A percentile compares a stretch with the other conserved stretches of the same genome.
These are phyloP conservation scores for Drosophila nigritarsus DNA, from an alignment of 2,888 invertebrate genomes.

Conservation along the genomic window DNA sequence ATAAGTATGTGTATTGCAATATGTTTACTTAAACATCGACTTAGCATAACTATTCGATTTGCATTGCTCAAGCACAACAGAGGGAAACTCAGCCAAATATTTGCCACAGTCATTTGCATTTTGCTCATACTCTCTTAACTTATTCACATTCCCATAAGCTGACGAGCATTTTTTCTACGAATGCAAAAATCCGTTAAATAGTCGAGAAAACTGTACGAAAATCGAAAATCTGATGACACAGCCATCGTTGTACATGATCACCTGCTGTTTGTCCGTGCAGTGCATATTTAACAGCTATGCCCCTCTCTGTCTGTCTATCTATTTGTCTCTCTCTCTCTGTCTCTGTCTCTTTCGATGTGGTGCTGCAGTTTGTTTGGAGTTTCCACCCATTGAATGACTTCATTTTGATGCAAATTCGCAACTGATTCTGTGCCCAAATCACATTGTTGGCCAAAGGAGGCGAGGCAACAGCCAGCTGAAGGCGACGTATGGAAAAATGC, in stretches of 20 bases:
- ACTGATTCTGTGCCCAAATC: slow-evolving; percentile 78
- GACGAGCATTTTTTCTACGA: not conserved
- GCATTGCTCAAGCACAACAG: not conserved
- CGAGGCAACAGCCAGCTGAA: not conserved
- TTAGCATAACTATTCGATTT: not conserved
- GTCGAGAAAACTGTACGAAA: slow-evolving; percentile 4
- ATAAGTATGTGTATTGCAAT: not conserved
- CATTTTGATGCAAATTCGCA: slow-evolving; percentile 77
- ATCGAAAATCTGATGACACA: slow-evolving; percentile 51
- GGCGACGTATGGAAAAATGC: slow-evolving; percentile 52
- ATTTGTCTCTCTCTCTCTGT: not conserved
- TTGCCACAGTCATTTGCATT: slow-evolving; percentile 11
- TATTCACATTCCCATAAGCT: not conserved
- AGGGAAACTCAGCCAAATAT: not conserved
- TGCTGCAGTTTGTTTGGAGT: not conserved
- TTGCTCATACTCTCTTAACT: not conserved
- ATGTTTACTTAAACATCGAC: not conserved
- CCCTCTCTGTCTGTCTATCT: not conserved
- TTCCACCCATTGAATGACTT: slow-evolving; percentile 65
- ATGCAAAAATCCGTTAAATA: slow-evolving; percentile 6
- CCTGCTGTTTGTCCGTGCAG: slow-evolving; percentile 42
- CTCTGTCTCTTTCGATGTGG: not conserved
- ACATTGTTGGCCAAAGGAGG: slow-evolving; percentile 51
- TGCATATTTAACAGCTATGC: slow-evolving; percentile 50
- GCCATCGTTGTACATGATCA: slow-evolving; percentile 46